Base-by-base conservation (phyloP, 2,888 invertebrate species). In the Hemistola chrysoprasaria region DNA sequence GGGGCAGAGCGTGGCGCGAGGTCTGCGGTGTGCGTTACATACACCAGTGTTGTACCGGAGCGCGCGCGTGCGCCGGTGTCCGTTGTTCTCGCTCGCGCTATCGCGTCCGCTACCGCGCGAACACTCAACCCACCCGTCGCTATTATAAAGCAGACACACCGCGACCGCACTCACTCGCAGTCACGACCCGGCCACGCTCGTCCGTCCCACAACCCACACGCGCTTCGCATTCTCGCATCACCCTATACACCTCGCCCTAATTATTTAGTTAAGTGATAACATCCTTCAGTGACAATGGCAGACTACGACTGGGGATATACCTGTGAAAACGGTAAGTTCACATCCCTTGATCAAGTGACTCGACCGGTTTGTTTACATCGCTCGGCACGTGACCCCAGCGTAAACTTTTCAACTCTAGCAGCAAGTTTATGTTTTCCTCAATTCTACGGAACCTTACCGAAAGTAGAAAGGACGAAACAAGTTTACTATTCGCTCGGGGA, bases 271-370 rank as follows among this genome's bases (percentile, higher is more conserved):
- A 58, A 55, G 54, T 57, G 57, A 53, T 47, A 58, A 51, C 54
- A 60, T 63, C 63, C 71, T 62, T 48, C 59, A 53, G 70, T 65
- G 65, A 62, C 55, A 61, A 90, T 89, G 86, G 86, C 82, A 59
- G 81, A 83, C 58, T 57, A 69, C 57, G 90, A 90, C 43, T 92
- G 92, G 92, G 92, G 91, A 78, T 92, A 92, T 78, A 89, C 90
- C 58, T 78, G 83, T 61, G 86, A 85, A 56, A 91, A 92, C 73
- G 92, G 92, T 91, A 68, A 90, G 90, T 87, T 50, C 11, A 10
- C 8, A 31, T 22, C 6, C 8, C 4, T 20, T 30, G 26, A 30
- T 16, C 16, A 16, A 60, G 58, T 58, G 56, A 59, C 55, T 8
- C 39, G 71, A 85, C 84, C 85, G 85, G 84, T 87, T 85, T 88